Evolutionary conservation across 2,888 invertebrate species (phyloP), one percentile per base, ranked within the genome.

Genomic region (Salpingus planirostris): DNA sequence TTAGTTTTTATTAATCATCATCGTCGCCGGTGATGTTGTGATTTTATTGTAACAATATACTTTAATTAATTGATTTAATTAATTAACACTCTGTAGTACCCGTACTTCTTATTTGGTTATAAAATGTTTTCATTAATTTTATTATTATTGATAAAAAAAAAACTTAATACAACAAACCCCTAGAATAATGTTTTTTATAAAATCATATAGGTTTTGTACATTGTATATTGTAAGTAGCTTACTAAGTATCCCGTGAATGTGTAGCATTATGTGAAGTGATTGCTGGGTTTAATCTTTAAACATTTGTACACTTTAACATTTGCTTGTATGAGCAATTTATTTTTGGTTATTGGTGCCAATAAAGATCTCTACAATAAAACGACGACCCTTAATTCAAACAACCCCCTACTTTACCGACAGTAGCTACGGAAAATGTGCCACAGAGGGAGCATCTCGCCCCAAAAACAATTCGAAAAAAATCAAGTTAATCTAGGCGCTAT

Each of bases 121-220:
- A n/a, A n/a, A n/a, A n/a, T n/a, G n/a, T n/a, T n/a, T n/a, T 13
- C 21, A 28, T 27, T 36, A 38, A 29, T 32, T 42, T 47, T 45
- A 38, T 38, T 46, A 47, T 32, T 38, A 30, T 36, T 38, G 44
- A 40, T 44, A 44, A 38, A 39, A 34, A 43, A 47, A 38, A 39
- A 44, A 32, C 18, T n/a, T n/a, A 38, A 40, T 39, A 36, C 37
- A 35, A 23, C 32, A 45, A 49, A 47, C 38, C 44, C 46, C 44
- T n/a, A n/a, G n/a, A n/a, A 15, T 7, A 59, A 59, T 60, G 59
- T 58, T 60, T 61, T 60, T 60, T 60, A 59, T 61, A 58, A 57
- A 27, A 51, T 53, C 50, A 49, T 50, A 50, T 55, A 61, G 58
- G 55, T 65, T 63, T 63, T 64, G 63, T 64, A 64, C 62, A 64